Evolutionary conservation across 2,888 invertebrate genomes (phyloP), one percentile per base, ranked within the genome.

Genomic region (Brenthis ino): DNA sequence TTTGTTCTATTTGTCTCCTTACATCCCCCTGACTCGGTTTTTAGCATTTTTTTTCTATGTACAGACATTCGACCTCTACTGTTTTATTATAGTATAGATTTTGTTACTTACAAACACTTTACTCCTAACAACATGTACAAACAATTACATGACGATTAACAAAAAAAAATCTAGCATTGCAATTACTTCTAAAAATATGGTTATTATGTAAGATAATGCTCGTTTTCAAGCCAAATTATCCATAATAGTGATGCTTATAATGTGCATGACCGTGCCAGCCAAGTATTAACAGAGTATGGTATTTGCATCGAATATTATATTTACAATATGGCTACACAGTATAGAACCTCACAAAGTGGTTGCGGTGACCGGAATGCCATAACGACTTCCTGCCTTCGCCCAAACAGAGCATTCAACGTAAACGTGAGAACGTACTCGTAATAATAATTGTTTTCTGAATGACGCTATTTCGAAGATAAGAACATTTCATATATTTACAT

Each of bases 361-460:
- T 68, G 63, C 48, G 12, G 55, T 64, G 54, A 65, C 70, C 65
- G 67, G 70, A 70, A 73, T 65, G 55, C 64, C 33, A 28, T 73
- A 75, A 73, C 72, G 61, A 56, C 65, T 74, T 75, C 74, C 74
- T 73, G 75, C 65, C 48, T 70, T 72, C 70, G 53, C 65, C 56
- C 24, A 61, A 61, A 50, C 64, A 55, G 28, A 47, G 43, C 28
- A 65, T 57, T 28, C 28, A 28, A 28, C 28, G 28, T 28, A 64
- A 61, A 55, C 54, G 54, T 54, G 50, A 3, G 11, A 51, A 61
- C 50, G 12, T 51, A 14, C 6, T 16, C 51, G 51, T 14, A 4
- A 53, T 6, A 53, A 33, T 20, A 43, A 63, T 63, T 16, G 37
- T 53, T 63, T 33, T 16, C 6, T 63, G 14, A 51, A 63, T 63